Evolutionary conservation across 2,888 invertebrate genomes (phyloP).

Genomic region (Chamaedrilus cognettii): DNA sequence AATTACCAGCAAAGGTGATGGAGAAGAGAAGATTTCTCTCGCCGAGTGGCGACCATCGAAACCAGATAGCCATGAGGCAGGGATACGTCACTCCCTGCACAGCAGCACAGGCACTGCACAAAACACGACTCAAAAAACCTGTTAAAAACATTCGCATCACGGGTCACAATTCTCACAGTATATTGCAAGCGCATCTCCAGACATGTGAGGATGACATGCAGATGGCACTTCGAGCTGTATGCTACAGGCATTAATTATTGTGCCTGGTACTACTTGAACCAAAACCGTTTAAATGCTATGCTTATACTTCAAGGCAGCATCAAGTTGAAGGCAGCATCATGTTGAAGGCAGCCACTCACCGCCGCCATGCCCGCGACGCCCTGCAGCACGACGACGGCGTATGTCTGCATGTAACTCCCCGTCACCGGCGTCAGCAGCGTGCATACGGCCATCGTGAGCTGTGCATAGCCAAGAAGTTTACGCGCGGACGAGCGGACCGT

Average conservation of each 20-base stretch:
- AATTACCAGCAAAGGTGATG: background rate
- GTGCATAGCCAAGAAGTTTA: slow-evolving; percentile 15
- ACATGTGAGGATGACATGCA: too few species aligned
- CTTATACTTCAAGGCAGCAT: background rate
- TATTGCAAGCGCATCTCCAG: too few species aligned
- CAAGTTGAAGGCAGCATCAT: background rate
- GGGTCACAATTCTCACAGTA: too few species aligned
- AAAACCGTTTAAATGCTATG: too few species aligned
- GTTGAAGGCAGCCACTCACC: background rate
- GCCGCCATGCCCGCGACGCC: slow-evolving; percentile 5
- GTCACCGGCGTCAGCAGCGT: slow-evolving; percentile 13
- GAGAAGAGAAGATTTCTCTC: background rate
- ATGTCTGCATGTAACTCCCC: slow-evolving; percentile 13
- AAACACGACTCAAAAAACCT: background rate
- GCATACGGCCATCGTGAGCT: slow-evolving; percentile 12
- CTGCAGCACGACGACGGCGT: slow-evolving; percentile 12
- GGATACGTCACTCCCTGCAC: background rate
- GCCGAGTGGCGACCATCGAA: background rate
- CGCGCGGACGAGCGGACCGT: slow-evolving; percentile 8
- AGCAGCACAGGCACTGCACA: background rate
- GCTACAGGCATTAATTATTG: too few species aligned
- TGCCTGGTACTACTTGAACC: too few species aligned
- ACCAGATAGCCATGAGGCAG: background rate
- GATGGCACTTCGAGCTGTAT: too few species aligned
- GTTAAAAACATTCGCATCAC: background rate